Base-by-base conservation (phyloP, 2,113 vertebrate genomes). In the Panthera tigris region DNA sequence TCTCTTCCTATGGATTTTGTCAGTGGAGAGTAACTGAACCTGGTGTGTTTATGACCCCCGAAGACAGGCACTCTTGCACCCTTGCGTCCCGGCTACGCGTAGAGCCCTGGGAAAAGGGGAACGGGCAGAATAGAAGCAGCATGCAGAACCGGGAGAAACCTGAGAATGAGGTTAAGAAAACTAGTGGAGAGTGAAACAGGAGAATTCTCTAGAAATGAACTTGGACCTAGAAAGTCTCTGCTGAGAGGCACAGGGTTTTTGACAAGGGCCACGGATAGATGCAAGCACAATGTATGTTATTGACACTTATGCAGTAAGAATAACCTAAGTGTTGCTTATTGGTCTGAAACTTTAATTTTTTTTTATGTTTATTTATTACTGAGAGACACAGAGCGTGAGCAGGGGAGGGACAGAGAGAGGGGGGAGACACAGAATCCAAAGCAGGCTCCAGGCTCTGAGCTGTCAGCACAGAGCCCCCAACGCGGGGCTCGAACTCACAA, bases 311-410 rank as follows among this genome's bases (percentile, higher is more conserved):
- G 80, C 27, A 68, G 33, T 61, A 63, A 82, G 71, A 63, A 66
- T n/a, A 86, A 95, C 13, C 4, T 36, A 87, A 83, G 41, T 68
- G 55, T 33, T 90, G 8, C 48, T 91, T 65, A 57, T n/a, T 95
- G 57, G 16, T 25, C 85, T 92, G 69, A 83, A 57, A 94, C 71
- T 91, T 94, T 94, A 81, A 94, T 45, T 45, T 45, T 45, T 45
- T 45, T 45, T 45, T 45, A 45, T 8, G 45, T 45, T 45, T 45
- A 45, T 9, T 45, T 45, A 45, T 45, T 45, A 45, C 45, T 45
- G 45, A 45, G 45, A 45, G 45, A 45, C 45, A 45, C 45, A 45
- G 45, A 45, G 7, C 45, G 7, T 45, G 45, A 45, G 45, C 45
- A 45, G 45, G 45, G 45, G 45, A 45, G 45, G 45, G 7, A 45